Evolutionary conservation across 2,888 invertebrate species (phyloP), one percentile per base, ranked within the genome.

Genomic region (Watsonalla binaria): DNA sequence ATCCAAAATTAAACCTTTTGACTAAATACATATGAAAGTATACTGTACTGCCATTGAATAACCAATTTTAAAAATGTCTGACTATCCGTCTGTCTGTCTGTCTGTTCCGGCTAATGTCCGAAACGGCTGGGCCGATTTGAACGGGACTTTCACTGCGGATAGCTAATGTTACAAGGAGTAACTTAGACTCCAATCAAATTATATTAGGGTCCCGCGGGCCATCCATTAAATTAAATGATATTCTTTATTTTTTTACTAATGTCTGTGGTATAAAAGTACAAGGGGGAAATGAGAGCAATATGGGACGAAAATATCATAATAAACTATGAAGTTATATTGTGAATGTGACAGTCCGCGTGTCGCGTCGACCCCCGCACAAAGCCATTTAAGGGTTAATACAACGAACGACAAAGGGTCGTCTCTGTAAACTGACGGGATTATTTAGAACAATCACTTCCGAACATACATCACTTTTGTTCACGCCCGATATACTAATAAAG

Each of bases 301-400:
- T 83, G 79, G 76, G 76, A 78, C 77, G 78, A 82, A 86, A 88
- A 87, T 87, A 89, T 89, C 86, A 86, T 86, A 88, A 86, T 86
- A 86, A 88, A 86, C 76, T 87, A 84, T 84, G 80, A 81, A 79
- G 82, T 80, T 79, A 80, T 87, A 86, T 89, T 88, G 82, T 89
- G 86, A 82, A 82, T 84, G 79, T 88, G 89, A 88, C 89, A 88
- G 86, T 81, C 80, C 84, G 86, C 87, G 86, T 89, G 88, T 79
- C 86, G 77, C 66, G 56, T 52, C 69, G 67, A 73, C 78, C 84
- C 86, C 78, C 70, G 62, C 72, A 70, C 72, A 58, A 74, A 69
- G 72, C 71, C 72, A 73, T 80, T 84, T 83, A 81, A 84, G 86
- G 87, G 86, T 85, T 85, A 82, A 81, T 70, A 70, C 70, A 57